Conservation (phyloP, 2,888 invertebrate genomes). For the Autographa pulchrina region DNA sequence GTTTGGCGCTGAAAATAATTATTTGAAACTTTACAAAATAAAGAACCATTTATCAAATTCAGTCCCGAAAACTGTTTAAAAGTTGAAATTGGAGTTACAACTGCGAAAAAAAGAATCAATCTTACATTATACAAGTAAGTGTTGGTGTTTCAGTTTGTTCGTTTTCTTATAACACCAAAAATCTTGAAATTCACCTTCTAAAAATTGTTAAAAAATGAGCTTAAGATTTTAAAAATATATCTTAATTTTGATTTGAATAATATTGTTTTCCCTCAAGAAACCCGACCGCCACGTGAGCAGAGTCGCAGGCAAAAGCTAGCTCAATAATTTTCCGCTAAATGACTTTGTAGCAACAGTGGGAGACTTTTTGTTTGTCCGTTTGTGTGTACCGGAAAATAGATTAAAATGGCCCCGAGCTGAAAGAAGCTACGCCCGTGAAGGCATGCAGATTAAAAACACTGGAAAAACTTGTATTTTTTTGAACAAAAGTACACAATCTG, state of each 20-base stretch:
- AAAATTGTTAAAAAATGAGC: neutral
- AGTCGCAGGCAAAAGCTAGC: constrained; percentile 28
- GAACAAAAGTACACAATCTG: constrained; percentile 74
- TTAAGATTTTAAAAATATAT: neutral
- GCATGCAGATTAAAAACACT: constrained; percentile 85
- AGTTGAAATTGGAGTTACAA: constrained; percentile 35
- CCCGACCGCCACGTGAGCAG: neutral
- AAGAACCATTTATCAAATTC: constrained; percentile 37
- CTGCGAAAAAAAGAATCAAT: constrained; percentile 37
- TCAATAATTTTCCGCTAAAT: constrained; percentile 70
- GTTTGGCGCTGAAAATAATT: constrained; percentile 31
- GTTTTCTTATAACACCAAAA: neutral
- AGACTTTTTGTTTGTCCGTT: constrained; percentile 73
- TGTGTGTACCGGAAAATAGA: constrained; percentile 78
- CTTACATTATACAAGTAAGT: neutral
- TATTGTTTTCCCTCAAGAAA: neutral
- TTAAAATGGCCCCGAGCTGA: constrained; percentile 84
- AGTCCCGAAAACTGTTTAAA: constrained; percentile 34
- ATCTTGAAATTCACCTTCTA: neutral
- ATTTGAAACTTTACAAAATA: constrained; percentile 29
- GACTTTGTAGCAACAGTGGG: constrained; percentile 66
- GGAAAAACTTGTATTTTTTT: constrained; percentile 71
- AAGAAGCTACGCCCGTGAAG: constrained; percentile 77
- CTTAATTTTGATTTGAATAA: neutral
- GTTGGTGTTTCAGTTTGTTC: neutral